phyloP scores from a whole-genome alignment of 2,797 vertebrate genomes.

The Sciaenops ocellatus region DNA sequence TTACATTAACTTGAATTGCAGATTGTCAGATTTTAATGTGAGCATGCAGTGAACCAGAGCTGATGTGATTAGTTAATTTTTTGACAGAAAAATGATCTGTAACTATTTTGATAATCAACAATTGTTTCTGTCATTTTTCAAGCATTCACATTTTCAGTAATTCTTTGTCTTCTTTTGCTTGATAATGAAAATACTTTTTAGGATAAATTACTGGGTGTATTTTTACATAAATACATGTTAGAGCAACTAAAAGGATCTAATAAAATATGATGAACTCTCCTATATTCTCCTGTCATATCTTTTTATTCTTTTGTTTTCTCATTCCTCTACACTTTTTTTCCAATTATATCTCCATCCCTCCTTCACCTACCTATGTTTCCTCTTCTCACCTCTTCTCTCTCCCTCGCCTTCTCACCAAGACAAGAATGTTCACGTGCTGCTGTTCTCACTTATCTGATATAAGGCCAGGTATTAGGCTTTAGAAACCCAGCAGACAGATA shows the following conservation, averaged over 20 bases:
- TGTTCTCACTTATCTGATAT: conserved; percentile 39
- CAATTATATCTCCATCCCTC: background rate
- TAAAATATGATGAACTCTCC: background rate
- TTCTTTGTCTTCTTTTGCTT: background rate
- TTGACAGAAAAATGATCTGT: no score
- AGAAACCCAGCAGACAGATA: conserved; percentile 20
- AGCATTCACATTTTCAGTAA: no score
- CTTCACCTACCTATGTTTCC: background rate
- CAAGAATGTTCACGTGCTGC: background rate
- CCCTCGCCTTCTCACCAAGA: conserved; percentile 1
- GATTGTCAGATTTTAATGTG: background rate
- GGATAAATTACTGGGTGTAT: background rate
- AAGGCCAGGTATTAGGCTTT: conserved; percentile 40
- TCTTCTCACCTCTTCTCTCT: background rate
- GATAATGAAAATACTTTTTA: background rate
- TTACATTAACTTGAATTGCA: background rate
- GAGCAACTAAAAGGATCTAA: background rate
- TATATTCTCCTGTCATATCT: background rate
- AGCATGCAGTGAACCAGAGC: background rate
- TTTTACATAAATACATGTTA: background rate
- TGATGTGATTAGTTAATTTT: no score
- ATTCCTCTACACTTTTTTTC: background rate
- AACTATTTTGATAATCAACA: no score
- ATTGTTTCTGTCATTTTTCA: no score
- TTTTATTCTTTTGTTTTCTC: background rate